Percentiles rank a stretch among this genome's conserved stretches.
Evolutionary conservation across 2,797 vertebrate species (phyloP).

Genomic region (Toxotes lorentzi): DNA sequence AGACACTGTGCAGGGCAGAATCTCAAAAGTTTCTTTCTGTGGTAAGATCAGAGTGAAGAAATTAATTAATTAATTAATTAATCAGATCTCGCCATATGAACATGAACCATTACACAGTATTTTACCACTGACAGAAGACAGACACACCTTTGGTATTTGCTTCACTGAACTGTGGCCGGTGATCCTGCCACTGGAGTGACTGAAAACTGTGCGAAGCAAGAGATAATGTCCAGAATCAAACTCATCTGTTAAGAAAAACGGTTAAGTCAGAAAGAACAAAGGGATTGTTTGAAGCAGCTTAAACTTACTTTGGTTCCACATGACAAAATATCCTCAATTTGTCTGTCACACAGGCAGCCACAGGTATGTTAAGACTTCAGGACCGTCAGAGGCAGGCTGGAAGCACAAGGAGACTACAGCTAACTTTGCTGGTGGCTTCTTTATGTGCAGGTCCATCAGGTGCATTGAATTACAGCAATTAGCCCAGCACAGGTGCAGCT

Average conservation of each 20-base stretch:
- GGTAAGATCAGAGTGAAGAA: not conserved
- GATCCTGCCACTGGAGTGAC: conserved; percentile 1
- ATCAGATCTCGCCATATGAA: too few species aligned
- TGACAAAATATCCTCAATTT: not conserved
- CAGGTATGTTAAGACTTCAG: rapidly evolving
- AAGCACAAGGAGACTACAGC: not conserved
- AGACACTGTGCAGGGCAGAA: conserved; percentile 76
- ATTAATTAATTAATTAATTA: too few species aligned
- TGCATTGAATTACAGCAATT: conserved; percentile 62
- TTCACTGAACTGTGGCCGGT: not conserved
- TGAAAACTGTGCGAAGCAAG: conserved; percentile 5
- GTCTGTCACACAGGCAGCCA: not conserved
- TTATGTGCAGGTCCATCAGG: conserved; percentile 37
- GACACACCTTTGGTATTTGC: conserved; percentile 40
- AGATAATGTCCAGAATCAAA: not conserved
- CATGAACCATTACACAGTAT: not conserved
- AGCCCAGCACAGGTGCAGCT: conserved; percentile 8
- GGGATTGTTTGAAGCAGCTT: not conserved
- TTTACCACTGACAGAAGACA: not conserved
- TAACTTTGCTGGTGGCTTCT: not conserved
- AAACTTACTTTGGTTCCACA: conserved; percentile 52
- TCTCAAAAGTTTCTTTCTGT: conserved; percentile 48
- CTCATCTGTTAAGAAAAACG: not conserved
- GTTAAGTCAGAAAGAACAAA: not conserved
- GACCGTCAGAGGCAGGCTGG: not conserved